Evolutionary conservation across 2,888 invertebrate species (phyloP), one percentile per base, ranked within the genome.

Genomic region (Orgyia antiqua): DNA sequence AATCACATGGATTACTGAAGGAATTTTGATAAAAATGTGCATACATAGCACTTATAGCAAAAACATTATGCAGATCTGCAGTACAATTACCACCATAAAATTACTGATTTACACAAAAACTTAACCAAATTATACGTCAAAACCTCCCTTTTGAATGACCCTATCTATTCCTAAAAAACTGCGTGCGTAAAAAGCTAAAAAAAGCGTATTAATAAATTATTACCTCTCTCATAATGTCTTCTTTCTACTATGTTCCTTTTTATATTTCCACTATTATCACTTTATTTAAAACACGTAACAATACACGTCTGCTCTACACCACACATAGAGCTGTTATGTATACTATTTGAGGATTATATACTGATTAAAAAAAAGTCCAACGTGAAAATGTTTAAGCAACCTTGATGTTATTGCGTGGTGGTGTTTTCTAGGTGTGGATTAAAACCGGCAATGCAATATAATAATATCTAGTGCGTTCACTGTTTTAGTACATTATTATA

Each of bases 291-390:
- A 27, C 38, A 29, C 30, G 17, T 32, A 42, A n/a, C n/a, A n/a
- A n/a, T n/a, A 37, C 56, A 57, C 68, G 68, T 68, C 64, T 49
- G 40, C 36, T 38, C 55, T 6, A 35, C 28, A 7, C 35, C 32
- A 32, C 27, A 50, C 31, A 42, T 44, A 33, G 36, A 48, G 41
- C 50, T 38, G 42, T 42, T 58, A 49, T 68, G 61, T 46, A 29
- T 44, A 17, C 4, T 7, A 12, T 12, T n/a, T 33, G 36, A 48
- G 33, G 48, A 44, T 37, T 31, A 31, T 28, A 42, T 27, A 36
- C 39, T 21, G 36, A 50, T 42, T 51, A 46, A 34, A 50, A 37
- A n/a, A 41, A 41, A 37, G 37, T 32, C 44, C 57, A 52, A 43
- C 44, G 44, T 54, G 51, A 58, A 44, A 11, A 24, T 27, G 33